A percentile compares a stretch with the other conserved stretches of the same genome.
Evolutionary conservation across 2,113 vertebrate species (phyloP).

Genomic region (Phrynosoma blainvillii): DNA sequence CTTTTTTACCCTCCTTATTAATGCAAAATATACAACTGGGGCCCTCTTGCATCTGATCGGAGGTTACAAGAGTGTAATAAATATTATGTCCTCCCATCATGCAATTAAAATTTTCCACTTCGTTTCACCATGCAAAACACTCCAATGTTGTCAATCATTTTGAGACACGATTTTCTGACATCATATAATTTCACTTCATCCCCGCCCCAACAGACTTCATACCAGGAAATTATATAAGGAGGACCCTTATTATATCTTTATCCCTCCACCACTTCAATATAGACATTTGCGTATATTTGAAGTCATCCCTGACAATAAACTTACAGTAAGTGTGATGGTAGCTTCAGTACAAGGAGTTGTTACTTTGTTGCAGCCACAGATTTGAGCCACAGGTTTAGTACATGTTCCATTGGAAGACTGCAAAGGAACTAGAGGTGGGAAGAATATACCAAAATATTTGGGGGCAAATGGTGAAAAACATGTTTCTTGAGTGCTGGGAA

Average conservation of each 20-base stretch:
- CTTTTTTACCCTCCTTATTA: conserved; percentile 76
- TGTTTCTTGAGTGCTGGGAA: too few relatives aligned
- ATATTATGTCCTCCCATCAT: conserved; percentile 86
- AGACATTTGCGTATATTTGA: conserved; percentile 78
- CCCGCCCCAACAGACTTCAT: conserved; percentile 74
- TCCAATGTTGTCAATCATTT: conserved; percentile 83
- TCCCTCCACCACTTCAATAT: conserved; percentile 78
- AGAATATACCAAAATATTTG: background rate
- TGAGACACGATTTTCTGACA: conserved; percentile 85
- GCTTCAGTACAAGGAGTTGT: conserved; percentile 60
- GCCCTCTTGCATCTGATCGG: conserved; percentile 76
- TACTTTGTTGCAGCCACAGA: conserved; percentile 54
- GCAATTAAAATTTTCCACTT: conserved; percentile 88
- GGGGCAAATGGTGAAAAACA: conserved; percentile 50
- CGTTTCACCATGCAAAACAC: conserved; percentile 85
- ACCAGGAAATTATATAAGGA: conserved; percentile 84
- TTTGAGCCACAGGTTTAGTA: conserved; percentile 63
- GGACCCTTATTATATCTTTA: conserved; percentile 82
- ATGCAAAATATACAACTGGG: conserved; percentile 77
- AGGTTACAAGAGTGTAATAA: conserved; percentile 85
- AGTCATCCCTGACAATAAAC: conserved; percentile 76
- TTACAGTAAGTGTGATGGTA: conserved; percentile 54
- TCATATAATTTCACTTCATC: conserved; percentile 85
- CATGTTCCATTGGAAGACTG: conserved; percentile 70
- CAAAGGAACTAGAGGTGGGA: conserved; percentile 37